Evolutionary conservation across 2,888 invertebrate species (phyloP).

Genomic region (Hydrotaea cyrtoneurina): DNA sequence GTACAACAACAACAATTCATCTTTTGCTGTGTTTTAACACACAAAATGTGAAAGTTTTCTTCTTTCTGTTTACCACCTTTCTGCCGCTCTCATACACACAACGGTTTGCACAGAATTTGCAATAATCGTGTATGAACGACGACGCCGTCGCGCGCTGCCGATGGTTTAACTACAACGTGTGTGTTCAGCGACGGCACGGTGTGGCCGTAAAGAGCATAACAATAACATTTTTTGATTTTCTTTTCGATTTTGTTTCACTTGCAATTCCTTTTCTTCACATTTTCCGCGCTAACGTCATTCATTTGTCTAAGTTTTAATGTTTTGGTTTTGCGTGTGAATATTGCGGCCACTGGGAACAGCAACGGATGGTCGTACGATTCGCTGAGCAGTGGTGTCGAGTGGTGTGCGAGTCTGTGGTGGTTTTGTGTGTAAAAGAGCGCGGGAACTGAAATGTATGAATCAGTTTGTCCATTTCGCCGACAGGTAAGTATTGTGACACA

Average conservation of each 20-base stretch:
- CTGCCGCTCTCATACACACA: constrained; percentile 21
- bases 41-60: constrained; percentile 3
- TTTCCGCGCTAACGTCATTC: no score
- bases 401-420: no score
- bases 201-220: constrained; percentile 9
- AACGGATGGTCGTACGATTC: not conserved
- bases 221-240: constrained; percentile 31
- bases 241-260: constrained; percentile 10
- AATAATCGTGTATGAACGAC: not conserved
- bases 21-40: not conserved
- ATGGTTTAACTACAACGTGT: not conserved
- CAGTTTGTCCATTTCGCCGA: constrained; percentile 58
- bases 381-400: not conserved
- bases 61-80: not conserved
- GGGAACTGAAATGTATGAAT: constrained; percentile 54
- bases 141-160: not conserved
- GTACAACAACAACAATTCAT: not conserved
- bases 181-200: not conserved
- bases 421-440: constrained; percentile 42
- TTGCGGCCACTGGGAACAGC: constrained; percentile 53
- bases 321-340: constrained; percentile 63
- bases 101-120: constrained; percentile 39
- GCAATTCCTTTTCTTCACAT: not conserved
- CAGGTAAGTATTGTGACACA: constrained; percentile 62
- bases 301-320: constrained; percentile 26